A percentile compares a stretch with the other conserved stretches of the same genome.
These are phyloP conservation scores for Colistium nudipinnis DNA, from an alignment of 2,113 vertebrate genomes.

Conservation along the genomic window DNA sequence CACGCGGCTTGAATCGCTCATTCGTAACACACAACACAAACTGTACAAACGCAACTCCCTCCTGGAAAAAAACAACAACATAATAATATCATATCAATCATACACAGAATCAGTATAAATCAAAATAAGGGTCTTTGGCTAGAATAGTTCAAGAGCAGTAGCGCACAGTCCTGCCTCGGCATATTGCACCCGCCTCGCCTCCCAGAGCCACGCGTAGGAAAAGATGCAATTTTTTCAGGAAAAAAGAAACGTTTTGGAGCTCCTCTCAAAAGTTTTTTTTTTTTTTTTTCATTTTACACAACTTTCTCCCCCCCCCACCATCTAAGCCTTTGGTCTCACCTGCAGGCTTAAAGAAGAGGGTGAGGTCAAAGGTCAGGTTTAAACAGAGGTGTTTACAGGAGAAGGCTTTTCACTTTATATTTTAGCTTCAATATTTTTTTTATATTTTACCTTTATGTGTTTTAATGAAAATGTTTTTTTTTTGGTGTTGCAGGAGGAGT, in stretches of 20 bases:
- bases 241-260: constrained; percentile 26
- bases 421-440: too few relatives aligned
- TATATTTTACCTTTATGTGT: not conserved
- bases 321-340: constrained; percentile 44
- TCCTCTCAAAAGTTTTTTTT: constrained; percentile 27
- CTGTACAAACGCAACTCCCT: constrained; percentile 60
- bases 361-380: not conserved
- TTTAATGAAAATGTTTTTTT: not conserved
- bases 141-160: constrained; percentile 28
- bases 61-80: constrained; percentile 38
- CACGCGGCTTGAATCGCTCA: constrained; percentile 42
- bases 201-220: constrained; percentile 7
- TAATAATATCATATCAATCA: constrained; percentile 49
- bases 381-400: not conserved
- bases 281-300: not conserved
- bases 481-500: not conserved
- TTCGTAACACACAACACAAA: constrained; percentile 53
- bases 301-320: constrained; percentile 9
- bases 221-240: not conserved
- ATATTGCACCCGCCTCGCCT: constrained; percentile 36
- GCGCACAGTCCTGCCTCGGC: constrained; percentile 30
- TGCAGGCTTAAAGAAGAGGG: not conserved
- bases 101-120: constrained; percentile 63
- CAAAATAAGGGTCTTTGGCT: constrained; percentile 68
- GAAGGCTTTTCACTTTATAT: not conserved